phyloP scores from a whole-genome alignment of 2,888 invertebrate genomes.

The Tridacna crocea region DNA sequence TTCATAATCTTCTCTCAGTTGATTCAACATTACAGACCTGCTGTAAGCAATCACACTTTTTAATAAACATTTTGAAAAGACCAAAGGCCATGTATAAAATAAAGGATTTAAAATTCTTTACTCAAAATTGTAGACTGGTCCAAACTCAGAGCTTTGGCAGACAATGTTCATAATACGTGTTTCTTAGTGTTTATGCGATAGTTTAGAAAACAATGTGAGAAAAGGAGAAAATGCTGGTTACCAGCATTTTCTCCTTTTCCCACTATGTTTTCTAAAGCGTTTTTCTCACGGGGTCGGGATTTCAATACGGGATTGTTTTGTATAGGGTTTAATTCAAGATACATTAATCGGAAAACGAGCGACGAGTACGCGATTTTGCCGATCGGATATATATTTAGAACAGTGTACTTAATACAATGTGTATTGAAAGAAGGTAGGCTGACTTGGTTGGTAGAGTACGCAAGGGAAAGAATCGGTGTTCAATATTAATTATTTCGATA shows the following conservation, averaged over 20 bases:
- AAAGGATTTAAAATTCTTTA: no score
- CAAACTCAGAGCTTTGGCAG: no score
- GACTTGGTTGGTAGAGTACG: constrained; percentile 10
- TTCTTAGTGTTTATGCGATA: not conserved
- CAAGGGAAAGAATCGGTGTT: not conserved
- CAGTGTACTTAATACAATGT: constrained; percentile 16
- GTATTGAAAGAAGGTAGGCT: constrained; percentile 13
- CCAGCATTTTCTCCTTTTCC: not conserved
- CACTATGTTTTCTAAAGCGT: not conserved
- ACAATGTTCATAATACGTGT: not conserved
- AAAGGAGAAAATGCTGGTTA: no score
- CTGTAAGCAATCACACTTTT: no score
- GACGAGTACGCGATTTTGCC: constrained; percentile 6
- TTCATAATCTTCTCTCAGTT: no score
- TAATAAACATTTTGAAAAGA: no score
- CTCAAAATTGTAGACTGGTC: no score
- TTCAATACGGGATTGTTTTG: no score
- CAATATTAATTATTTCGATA: constrained; percentile 22
- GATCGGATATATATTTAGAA: constrained; percentile 16
- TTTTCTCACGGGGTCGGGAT: not conserved
- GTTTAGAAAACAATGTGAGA: not conserved
- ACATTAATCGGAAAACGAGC: constrained; percentile 27
- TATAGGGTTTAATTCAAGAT: constrained; percentile 13
- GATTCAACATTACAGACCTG: no score
- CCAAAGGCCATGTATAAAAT: no score